Conservation (phyloP, 1,140 invertebrate genomes). For the Bombus superbus region DNA sequence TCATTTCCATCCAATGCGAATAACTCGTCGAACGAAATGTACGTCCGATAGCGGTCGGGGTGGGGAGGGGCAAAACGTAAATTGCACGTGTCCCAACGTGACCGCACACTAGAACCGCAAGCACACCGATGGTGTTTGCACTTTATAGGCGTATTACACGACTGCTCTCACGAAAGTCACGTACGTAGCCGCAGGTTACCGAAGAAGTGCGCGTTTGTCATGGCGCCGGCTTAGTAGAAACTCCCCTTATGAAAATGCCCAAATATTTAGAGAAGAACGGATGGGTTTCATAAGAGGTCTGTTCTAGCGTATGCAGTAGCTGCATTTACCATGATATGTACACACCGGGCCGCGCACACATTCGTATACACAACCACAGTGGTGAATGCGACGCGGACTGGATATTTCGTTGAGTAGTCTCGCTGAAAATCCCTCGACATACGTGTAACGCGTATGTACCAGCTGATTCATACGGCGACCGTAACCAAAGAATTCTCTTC, state of each 20-base stretch:
- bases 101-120: conserved; percentile 16
- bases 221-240: background rate
- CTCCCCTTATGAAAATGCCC: conserved; percentile 57
- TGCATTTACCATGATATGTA: conserved; percentile 45
- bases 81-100: conserved; percentile 35
- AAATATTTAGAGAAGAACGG: conserved; percentile 62
- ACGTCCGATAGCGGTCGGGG: background rate
- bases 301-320: conserved; percentile 22
- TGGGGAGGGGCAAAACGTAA: conserved; percentile 17
- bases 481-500: conserved; percentile 31
- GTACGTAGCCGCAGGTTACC: conserved; percentile 25
- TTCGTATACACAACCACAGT: background rate
- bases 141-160: conserved; percentile 62
- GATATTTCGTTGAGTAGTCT: conserved; percentile 39
- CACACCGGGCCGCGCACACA: conserved; percentile 12
- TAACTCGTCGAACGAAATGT: conserved; percentile 16
- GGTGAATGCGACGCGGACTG: conserved; percentile 28
- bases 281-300: conserved; percentile 57
- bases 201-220: conserved; percentile 46
- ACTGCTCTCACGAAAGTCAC: conserved; percentile 49
- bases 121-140: conserved; percentile 6
- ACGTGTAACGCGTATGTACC: background rate
- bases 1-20: background rate
- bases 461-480: background rate
- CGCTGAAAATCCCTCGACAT: conserved; percentile 24